Conservation (phyloP, 2,888 invertebrate species). For the Onthophagus sagittarius region DNA sequence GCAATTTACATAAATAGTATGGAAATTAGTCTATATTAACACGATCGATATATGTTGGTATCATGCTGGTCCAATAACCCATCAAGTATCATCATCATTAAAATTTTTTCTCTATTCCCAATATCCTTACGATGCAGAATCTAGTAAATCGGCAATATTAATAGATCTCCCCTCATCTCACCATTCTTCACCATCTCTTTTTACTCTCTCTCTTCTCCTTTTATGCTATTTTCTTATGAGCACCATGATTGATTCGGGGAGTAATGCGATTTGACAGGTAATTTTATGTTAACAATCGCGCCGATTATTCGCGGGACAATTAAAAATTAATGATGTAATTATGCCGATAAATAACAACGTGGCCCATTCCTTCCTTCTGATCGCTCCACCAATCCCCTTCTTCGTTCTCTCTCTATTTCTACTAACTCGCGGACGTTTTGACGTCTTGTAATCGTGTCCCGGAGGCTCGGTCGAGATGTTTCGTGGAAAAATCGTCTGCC, state of each 20-base stretch:
- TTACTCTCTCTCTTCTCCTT: neutral
- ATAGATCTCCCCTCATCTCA: neutral
- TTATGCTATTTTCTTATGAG: neutral
- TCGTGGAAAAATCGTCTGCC: constrained; percentile 4
- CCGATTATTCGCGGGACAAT: constrained; percentile 4
- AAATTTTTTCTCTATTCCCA: neutral
- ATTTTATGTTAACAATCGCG: constrained; percentile 17
- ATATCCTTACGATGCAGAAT: neutral
- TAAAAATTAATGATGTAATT: constrained; percentile 14
- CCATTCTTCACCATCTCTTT: too few relatives aligned
- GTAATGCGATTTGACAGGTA: constrained; percentile 15
- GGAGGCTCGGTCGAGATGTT: neutral
- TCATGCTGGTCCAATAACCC: neutral
- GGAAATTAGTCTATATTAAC: neutral
- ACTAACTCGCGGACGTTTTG: neutral
- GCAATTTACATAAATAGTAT: neutral
- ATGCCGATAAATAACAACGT: constrained; percentile 10
- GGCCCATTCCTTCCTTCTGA: neutral
- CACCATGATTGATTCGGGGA: constrained; percentile 12
- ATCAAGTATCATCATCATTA: neutral
- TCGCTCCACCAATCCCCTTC: neutral
- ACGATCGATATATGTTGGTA: neutral
- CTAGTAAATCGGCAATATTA: neutral
- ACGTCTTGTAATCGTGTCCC: neutral
- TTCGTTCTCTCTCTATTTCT: neutral